phyloP scores from a whole-genome alignment of 2,797 vertebrate genomes.

The Euthynnus affinis region DNA sequence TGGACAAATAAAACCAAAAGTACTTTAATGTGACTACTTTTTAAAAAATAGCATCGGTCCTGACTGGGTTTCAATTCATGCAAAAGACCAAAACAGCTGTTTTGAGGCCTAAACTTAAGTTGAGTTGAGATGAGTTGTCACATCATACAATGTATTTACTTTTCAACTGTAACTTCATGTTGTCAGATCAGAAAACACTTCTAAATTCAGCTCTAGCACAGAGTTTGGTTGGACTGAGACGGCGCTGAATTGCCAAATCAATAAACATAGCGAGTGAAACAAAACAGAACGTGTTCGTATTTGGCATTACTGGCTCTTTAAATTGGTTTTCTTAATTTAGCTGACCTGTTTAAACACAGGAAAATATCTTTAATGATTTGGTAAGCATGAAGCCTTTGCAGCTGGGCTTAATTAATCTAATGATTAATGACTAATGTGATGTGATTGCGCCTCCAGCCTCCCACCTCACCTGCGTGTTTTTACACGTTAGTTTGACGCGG shows the following conservation, averaged over 20 bases:
- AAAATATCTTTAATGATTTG: conserved; percentile 8
- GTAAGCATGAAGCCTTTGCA: conserved; percentile 29
- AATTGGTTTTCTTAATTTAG: conserved; percentile 13
- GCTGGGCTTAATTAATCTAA: conserved; percentile 30
- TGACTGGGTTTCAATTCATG: no score
- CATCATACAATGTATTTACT: no score
- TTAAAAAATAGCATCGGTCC: no score
- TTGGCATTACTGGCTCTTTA: neutral
- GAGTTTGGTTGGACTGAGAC: no score
- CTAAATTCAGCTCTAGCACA: neutral
- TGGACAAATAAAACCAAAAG: no score
- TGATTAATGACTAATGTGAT: conserved; percentile 44
- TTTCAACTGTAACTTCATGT: no score
- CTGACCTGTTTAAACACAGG: conserved; percentile 22
- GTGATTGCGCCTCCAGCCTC: conserved; percentile 7
- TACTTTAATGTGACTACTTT: no score
- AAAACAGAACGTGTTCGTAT: neutral
- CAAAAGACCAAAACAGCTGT: no score
- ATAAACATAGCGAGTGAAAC: neutral
- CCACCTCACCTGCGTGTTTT: conserved; percentile 25
- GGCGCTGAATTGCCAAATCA: neutral
- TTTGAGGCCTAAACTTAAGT: no score
- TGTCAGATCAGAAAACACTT: no score
- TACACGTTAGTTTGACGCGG: conserved; percentile 14
- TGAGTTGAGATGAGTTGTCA: no score